phyloP scores from a whole-genome alignment of 2,113 vertebrate genomes.

The Desmodus rotundus region DNA sequence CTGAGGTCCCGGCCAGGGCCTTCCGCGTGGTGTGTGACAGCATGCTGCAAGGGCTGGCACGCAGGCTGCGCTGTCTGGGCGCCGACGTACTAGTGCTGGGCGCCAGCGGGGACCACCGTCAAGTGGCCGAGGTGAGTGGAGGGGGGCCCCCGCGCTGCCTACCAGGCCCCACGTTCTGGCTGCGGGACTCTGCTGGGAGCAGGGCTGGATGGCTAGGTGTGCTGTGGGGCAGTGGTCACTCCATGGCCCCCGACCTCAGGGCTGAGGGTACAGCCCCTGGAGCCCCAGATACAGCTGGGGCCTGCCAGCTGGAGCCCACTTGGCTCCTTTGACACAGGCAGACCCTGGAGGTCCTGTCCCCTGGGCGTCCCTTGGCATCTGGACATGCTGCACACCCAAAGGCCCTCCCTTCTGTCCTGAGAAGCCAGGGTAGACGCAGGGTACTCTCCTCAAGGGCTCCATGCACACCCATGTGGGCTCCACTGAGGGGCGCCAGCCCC shows the following conservation, averaged over 20 bases:
- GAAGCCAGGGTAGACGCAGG: not conserved
- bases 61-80: conserved; percentile 88
- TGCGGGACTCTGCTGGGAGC: not conserved
- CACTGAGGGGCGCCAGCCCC: not conserved
- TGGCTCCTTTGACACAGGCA: not conserved
- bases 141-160: too few species aligned
- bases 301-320: not conserved
- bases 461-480: not conserved
- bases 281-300: not conserved
- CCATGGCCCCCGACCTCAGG: too few species aligned
- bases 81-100: conserved; percentile 86
- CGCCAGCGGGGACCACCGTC: conserved; percentile 85
- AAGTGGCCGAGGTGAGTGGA: conserved; percentile 84
- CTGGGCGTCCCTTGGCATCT: not conserved
- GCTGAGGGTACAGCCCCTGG: not conserved
- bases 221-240: too few species aligned
- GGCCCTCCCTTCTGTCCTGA: not conserved
- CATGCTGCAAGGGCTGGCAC: conserved; percentile 91
- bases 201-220: too few species aligned
- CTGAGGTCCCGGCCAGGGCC: conserved; percentile 73
- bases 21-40: conserved; percentile 90
- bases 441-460: not conserved
- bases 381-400: not conserved
- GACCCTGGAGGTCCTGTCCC: not conserved
- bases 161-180: too few species aligned